Evolutionary conservation across 1,140 invertebrate genomes (phyloP).

Genomic region (Drosophila leontia): DNA sequence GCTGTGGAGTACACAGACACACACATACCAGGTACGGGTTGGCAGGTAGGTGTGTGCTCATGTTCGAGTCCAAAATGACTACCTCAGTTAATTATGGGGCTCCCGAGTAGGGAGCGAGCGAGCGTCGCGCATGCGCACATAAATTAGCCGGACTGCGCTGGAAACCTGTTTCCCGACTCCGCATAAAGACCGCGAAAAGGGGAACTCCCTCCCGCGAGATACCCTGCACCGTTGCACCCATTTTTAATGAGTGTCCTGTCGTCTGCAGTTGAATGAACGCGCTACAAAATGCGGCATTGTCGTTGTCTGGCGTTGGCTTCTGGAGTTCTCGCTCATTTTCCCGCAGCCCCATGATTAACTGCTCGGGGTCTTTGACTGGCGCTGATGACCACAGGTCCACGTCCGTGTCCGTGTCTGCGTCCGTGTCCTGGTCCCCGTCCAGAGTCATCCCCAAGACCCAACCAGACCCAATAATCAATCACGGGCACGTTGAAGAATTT

Average conservation of each 20-base stretch:
- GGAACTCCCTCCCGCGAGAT: constrained; percentile 24
- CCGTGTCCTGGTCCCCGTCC: constrained; percentile 4
- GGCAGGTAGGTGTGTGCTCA: constrained; percentile 33
- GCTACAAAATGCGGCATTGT: constrained; percentile 55
- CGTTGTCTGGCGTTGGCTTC: constrained; percentile 67
- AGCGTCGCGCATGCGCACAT: constrained; percentile 78
- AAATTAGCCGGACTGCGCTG: constrained; percentile 67
- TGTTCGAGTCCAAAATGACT: constrained; percentile 83
- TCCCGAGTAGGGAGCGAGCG: constrained; percentile 84
- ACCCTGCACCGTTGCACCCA: constrained; percentile 70
- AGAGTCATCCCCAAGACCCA: constrained; percentile 10
- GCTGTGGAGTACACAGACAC: constrained; percentile 38
- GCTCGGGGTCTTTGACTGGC: constrained; percentile 76
- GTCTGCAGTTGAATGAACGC: constrained; percentile 82
- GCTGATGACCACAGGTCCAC: constrained; percentile 53
- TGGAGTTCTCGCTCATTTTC: constrained; percentile 64
- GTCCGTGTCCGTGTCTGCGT: neutral
- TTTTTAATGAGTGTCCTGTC: constrained; percentile 84
- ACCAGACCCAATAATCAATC: constrained; percentile 70
- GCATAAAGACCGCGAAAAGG: constrained; percentile 72
- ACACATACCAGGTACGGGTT: neutral
- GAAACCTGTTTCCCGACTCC: constrained; percentile 58
- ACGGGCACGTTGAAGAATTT: constrained; percentile 74
- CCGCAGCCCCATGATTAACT: constrained; percentile 74
- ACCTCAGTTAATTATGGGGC: constrained; percentile 85